These are phyloP conservation scores for Zaprionus ghesquierei DNA, from an alignment of 1,140 invertebrate genomes.

Conservation along the genomic window DNA sequence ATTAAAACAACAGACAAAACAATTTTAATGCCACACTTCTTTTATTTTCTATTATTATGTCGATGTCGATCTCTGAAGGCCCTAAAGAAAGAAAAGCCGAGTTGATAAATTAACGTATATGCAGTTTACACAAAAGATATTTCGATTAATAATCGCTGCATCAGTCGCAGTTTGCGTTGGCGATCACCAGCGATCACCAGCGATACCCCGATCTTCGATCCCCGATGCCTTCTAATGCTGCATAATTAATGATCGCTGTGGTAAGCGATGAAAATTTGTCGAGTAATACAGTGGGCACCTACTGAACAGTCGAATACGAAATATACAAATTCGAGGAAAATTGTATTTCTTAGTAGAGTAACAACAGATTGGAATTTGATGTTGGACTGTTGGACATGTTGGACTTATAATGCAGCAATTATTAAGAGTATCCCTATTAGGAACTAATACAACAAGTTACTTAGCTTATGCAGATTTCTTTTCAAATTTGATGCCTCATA, in stretches of 20 bases:
- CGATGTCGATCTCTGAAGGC: conserved; percentile 8
- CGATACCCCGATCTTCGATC: background rate
- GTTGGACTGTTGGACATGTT: no score
- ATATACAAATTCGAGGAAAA: no score
- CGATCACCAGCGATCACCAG: no score
- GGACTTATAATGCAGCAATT: no score
- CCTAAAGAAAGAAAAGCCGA: conserved; percentile 25
- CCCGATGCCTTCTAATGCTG: conserved; percentile 47
- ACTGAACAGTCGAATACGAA: background rate
- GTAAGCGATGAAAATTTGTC: conserved; percentile 55
- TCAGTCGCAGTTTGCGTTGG: conserved; percentile 51
- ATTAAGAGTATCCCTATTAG: no score
- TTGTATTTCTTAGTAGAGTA: no score
- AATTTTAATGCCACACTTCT: conserved; percentile 56
- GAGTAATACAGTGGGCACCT: conserved; percentile 49
- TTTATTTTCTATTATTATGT: conserved; percentile 8
- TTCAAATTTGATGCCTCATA: background rate
- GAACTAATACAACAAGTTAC: no score
- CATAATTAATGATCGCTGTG: conserved; percentile 64
- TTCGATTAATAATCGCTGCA: conserved; percentile 66
- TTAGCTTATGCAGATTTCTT: no score
- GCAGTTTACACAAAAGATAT: conserved; percentile 75
- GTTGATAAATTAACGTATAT: conserved; percentile 76
- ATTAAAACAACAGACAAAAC: conserved; percentile 75
- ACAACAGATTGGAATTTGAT: no score